phyloP scores from a whole-genome alignment of 2,113 vertebrate genomes.

The Bettongia penicillata region DNA sequence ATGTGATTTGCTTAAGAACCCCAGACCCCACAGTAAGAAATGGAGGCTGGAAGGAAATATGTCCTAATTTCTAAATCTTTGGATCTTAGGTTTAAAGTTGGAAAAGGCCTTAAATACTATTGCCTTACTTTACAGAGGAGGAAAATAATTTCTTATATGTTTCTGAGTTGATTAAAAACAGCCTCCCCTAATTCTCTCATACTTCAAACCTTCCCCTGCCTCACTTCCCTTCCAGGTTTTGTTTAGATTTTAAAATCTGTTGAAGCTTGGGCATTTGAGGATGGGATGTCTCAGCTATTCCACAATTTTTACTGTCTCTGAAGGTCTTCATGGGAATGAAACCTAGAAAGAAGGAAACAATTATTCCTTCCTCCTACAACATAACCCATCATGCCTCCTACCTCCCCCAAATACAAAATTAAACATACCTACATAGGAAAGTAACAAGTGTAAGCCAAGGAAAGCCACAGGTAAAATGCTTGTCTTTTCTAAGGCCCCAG shows the following conservation, averaged over 20 bases:
- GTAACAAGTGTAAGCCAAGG: conserved; percentile 8
- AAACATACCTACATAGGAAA: background rate
- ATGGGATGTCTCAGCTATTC: background rate
- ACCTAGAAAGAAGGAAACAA: background rate
- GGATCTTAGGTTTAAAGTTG: background rate
- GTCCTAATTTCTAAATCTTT: background rate
- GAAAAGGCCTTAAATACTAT: background rate
- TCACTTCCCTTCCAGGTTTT: background rate
- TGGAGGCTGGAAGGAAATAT: background rate
- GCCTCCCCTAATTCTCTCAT: background rate
- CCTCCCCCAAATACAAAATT: conserved; percentile 36
- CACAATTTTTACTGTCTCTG: background rate
- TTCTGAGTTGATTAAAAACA: background rate
- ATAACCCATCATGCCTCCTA: background rate
- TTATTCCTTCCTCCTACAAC: background rate
- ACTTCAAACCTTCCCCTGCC: background rate
- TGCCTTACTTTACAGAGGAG: background rate
- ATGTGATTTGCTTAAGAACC: background rate
- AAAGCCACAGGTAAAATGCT: background rate
- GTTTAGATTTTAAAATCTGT: background rate
- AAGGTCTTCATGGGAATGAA: background rate
- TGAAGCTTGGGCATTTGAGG: background rate
- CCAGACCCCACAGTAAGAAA: background rate
- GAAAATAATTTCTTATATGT: background rate
- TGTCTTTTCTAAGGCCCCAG: conserved; percentile 2